Evolutionary conservation across 2,113 vertebrate species (phyloP).

Genomic region (Butorides virescens): DNA sequence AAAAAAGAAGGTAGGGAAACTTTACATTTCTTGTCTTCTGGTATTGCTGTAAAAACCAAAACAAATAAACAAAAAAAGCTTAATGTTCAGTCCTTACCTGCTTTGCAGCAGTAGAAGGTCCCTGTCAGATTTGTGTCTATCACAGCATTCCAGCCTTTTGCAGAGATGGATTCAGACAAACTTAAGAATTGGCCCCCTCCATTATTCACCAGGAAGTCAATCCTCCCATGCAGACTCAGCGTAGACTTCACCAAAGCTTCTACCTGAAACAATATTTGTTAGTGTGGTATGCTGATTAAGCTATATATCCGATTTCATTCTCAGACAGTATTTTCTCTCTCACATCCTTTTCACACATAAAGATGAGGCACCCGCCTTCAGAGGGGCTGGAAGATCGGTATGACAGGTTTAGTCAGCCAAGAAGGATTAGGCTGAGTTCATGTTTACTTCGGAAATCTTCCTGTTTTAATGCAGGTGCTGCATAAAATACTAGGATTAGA

Average conservation of each 20-base stretch:
- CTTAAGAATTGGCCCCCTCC: slow-evolving; percentile 90
- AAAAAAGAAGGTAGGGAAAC: neutral
- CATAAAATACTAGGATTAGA: neutral
- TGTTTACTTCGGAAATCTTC: neutral
- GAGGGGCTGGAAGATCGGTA: neutral
- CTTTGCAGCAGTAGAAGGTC: slow-evolving; percentile 93
- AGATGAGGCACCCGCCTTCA: neutral
- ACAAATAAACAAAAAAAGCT: neutral
- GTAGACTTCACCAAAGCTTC: slow-evolving; percentile 83
- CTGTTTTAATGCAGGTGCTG: neutral
- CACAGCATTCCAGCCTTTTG: slow-evolving; percentile 94
- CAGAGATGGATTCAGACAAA: slow-evolving; percentile 75
- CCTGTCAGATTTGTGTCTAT: slow-evolving; percentile 94
- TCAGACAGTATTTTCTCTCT: neutral
- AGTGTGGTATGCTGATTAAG: neutral
- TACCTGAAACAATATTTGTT: slow-evolving; percentile 75
- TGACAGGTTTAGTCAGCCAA: neutral
- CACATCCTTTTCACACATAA: neutral
- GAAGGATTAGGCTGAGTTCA: neutral
- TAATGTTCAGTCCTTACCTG: slow-evolving; percentile 70
- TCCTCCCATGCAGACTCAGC: slow-evolving; percentile 75
- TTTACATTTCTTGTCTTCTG: neutral
- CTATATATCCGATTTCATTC: neutral
- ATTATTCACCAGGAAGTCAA: slow-evolving; percentile 94
- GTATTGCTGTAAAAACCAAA: neutral